These are phyloP conservation scores for Plodia interpunctella DNA, from an alignment of 1,140 invertebrate species.

Conservation along the genomic window DNA sequence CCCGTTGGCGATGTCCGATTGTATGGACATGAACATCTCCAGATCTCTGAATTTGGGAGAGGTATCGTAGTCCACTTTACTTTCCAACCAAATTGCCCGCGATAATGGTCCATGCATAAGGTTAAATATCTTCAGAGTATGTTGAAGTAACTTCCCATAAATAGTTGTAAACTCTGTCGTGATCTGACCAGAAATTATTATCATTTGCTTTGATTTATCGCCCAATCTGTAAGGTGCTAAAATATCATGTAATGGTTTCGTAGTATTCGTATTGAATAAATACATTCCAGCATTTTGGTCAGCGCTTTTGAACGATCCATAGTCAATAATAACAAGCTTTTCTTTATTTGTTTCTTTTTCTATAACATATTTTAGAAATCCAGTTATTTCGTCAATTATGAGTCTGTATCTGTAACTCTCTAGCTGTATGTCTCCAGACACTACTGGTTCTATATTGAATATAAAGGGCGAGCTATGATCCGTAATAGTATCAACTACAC, in stretches of 20 bases:
- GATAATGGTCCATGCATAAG: conserved; percentile 76
- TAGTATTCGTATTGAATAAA: conserved; percentile 53
- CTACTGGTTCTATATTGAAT: conserved; percentile 79
- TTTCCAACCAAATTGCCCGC: conserved; percentile 83
- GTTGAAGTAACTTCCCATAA: conserved; percentile 82
- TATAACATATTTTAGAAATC: conserved; percentile 79
- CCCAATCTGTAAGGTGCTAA: conserved; percentile 37
- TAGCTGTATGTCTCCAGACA: conserved; percentile 84
- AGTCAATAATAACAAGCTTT: conserved; percentile 44
- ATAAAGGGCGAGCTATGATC: conserved; percentile 40
- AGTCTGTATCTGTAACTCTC: conserved; percentile 85
- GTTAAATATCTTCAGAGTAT: conserved; percentile 84
- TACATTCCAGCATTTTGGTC: conserved; percentile 51
- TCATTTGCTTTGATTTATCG: conserved; percentile 78
- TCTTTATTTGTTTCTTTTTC: conserved; percentile 46
- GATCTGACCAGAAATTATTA: conserved; percentile 85
- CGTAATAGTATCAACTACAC: conserved; percentile 56
- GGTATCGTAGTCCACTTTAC: conserved; percentile 83
- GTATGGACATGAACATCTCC: conserved; percentile 90
- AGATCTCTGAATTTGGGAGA: conserved; percentile 85
- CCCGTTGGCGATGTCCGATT: conserved; percentile 84
- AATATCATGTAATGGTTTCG: conserved; percentile 48
- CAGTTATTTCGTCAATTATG: conserved; percentile 84
- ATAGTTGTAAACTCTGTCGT: conserved; percentile 84
- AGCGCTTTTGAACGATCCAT: conserved; percentile 53